A percentile compares a stretch with the other conserved stretches of the same genome.
phyloP scores from a whole-genome alignment of 2,888 invertebrate species.

The Gibbula magus region DNA sequence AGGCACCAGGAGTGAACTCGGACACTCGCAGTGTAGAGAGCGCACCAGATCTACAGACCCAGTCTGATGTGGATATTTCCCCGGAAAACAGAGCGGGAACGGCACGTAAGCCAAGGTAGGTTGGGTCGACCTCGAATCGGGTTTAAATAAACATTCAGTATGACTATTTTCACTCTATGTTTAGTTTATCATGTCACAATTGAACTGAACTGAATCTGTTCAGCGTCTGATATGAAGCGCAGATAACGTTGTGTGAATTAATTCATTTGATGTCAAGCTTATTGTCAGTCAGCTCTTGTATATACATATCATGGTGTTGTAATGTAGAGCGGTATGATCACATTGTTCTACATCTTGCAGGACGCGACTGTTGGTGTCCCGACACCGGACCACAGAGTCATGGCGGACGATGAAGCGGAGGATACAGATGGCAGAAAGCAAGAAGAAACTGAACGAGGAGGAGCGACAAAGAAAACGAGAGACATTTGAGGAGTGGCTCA shows the following conservation, averaged over 20 bases:
- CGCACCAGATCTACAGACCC: slow-evolving; percentile 31
- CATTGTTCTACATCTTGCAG: slow-evolving; percentile 10
- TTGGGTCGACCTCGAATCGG: not conserved
- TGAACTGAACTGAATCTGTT: too few relatives aligned
- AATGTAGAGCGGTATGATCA: not conserved
- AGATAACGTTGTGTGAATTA: too few relatives aligned
- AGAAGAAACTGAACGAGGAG: slow-evolving; percentile 25
- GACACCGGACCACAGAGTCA: slow-evolving; percentile 31
- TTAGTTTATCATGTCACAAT: too few relatives aligned
- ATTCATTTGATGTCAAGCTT: not conserved
- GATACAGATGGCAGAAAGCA: slow-evolving; percentile 34
- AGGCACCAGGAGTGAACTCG: slow-evolving; percentile 15
- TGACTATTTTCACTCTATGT: too few relatives aligned
- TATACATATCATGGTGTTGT: not conserved
- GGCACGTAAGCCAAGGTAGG: not conserved
- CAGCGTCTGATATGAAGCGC: too few relatives aligned
- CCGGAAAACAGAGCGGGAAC: not conserved
- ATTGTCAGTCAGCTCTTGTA: not conserved
- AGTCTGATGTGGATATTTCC: not conserved
- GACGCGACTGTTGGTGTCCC: slow-evolving; percentile 20
- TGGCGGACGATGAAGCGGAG: slow-evolving; percentile 37
- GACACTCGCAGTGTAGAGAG: slow-evolving; percentile 32
- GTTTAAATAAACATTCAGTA: not conserved
- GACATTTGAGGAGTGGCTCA: slow-evolving; percentile 59
- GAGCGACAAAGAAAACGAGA: slow-evolving; percentile 31